These are phyloP conservation scores for Prinia subflava DNA, from an alignment of 2,113 vertebrate species.

Conservation along the genomic window DNA sequence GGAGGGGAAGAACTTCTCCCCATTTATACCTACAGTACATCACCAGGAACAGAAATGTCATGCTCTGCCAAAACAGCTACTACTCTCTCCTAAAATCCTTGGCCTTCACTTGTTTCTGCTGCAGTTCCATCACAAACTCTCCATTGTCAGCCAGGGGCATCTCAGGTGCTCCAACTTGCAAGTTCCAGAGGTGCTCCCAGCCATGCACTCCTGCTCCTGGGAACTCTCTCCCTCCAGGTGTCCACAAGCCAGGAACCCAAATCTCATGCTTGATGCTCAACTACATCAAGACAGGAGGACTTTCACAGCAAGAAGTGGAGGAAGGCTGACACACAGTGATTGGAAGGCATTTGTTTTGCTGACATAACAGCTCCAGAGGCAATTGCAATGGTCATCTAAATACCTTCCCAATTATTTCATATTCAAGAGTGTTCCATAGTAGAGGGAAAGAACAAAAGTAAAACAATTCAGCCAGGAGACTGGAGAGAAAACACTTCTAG, in stretches of 20 bases:
- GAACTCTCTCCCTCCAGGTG: not conserved
- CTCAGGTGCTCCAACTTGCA: accelerated
- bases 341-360: not conserved
- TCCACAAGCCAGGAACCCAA: not conserved
- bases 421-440: not conserved
- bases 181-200: not conserved
- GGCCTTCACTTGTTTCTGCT: not conserved
- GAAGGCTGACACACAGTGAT: not conserved
- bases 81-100: not conserved
- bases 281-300: not conserved
- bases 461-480: not conserved
- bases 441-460: not conserved
- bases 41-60: not conserved
- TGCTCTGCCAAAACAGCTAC: not conserved
- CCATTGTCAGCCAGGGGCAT: not conserved
- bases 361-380: not conserved
- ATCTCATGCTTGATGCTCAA: accelerated
- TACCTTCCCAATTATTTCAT: not conserved
- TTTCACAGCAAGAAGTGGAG: not conserved
- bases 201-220: not conserved
- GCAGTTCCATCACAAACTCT: not conserved
- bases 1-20: not conserved
- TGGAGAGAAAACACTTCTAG: not conserved
- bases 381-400: not conserved
- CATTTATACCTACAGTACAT: not conserved